Evolutionary conservation across 2,888 invertebrate species (phyloP).

Genomic region (Epirrita christyi): DNA sequence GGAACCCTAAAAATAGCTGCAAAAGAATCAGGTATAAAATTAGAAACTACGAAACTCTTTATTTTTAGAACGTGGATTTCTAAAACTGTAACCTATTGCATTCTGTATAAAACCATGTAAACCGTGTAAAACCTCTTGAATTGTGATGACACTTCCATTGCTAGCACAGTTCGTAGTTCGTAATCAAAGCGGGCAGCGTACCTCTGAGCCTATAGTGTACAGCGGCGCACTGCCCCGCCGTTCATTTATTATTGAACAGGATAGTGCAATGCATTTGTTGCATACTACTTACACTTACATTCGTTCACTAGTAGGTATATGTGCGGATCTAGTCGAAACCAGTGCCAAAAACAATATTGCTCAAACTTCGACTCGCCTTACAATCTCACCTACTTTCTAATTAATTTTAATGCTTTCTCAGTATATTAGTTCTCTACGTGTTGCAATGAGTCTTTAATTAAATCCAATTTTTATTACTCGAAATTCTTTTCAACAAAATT

Average conservation of each 20-base stretch:
- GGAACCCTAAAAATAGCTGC: not conserved
- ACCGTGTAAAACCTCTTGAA: conserved; percentile 26
- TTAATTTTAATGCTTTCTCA: conserved; percentile 31
- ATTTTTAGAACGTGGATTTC: conserved; percentile 9
- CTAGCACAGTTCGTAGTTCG: conserved; percentile 36
- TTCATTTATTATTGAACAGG: conserved; percentile 71
- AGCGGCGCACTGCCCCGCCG: conserved; percentile 48
- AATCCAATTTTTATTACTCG: conserved; percentile 36
- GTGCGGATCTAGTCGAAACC: conserved; percentile 21
- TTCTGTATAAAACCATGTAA: conserved; percentile 18
- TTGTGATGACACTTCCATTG: conserved; percentile 30
- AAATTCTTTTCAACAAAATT: conserved; percentile 41
- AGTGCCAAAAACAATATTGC: conserved; percentile 46
- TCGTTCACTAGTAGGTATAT: conserved; percentile 15
- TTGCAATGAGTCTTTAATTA: conserved; percentile 38
- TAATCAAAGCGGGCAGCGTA: conserved; percentile 58
- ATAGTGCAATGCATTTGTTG: conserved; percentile 53
- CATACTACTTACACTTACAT: conserved; percentile 29
- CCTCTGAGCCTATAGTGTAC: conserved; percentile 14
- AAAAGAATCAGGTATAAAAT: conserved; percentile 2
- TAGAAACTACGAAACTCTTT: conserved; percentile 12
- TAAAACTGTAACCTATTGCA: conserved; percentile 19
- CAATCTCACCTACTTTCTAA: conserved; percentile 35
- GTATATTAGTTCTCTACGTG: conserved; percentile 32
- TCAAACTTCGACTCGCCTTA: conserved; percentile 36